Evolutionary conservation across 2,888 invertebrate species (phyloP), one percentile per base, ranked within the genome.

Genomic region (Cryptus armator): DNA sequence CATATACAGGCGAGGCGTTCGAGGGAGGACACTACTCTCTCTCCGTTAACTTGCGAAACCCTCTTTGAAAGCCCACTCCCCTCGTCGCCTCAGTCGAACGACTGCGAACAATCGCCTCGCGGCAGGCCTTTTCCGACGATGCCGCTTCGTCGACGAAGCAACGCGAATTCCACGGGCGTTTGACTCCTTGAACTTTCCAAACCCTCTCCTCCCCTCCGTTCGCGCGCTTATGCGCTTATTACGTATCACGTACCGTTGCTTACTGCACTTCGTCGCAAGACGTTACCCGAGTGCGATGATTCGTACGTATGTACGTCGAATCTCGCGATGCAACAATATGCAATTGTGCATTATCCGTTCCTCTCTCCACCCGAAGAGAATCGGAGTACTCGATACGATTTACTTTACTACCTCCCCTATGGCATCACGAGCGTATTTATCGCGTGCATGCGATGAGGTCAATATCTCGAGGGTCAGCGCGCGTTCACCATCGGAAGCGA

Each of bases 181-280:
- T 84, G 86, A 86, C 86, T 86, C 83, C 74, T 81, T 84, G 87
- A 87, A 83, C 86, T 84, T 51, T 68, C 74, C 64, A 71, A 56
- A 16, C 64, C 16, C n/a, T n/a, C n/a, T n/a, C n/a, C n/a, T n/a
- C n/a, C n/a, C n/a, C n/a, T n/a, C n/a, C n/a, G n/a, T n/a, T n/a
- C n/a, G n/a, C n/a, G 77, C 67, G 59, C 59, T 83, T 68, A 75
- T 76, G 81, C 84, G 77, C 81, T 77, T 78, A 82, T 85, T 86
- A 83, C 83, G 78, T 75, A 79, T 78, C 78, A 51, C 79, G 70
- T 82, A 59, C 76, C 32, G 48, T 62, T 70, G 43, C 24, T 56
- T 51, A 14, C 37, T 53, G 59, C 37, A n/a, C 24, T 16, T n/a
- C 12, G 9, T 70, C 19, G 12, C 48, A 9, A 56, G 19, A 19